phyloP scores from a whole-genome alignment of 2,797 vertebrate species.

The Myoxocephalus aenaeus region DNA sequence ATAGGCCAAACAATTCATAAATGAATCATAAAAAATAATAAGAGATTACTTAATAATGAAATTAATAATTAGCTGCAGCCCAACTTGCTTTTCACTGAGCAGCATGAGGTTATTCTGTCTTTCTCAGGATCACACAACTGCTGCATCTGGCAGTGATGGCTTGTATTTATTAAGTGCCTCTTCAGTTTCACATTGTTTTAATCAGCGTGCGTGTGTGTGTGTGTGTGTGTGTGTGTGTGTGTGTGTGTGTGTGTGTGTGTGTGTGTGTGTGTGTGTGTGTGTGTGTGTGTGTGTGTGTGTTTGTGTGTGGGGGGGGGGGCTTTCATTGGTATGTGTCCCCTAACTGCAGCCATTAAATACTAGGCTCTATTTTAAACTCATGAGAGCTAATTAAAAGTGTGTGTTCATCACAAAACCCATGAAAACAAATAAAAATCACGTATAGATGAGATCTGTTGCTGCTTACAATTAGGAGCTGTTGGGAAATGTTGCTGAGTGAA shows the following conservation, averaged over 20 bases:
- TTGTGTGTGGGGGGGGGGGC: slow-evolving; percentile 41
- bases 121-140: slow-evolving; percentile 39
- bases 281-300: background rate
- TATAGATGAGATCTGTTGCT: slow-evolving; percentile 67
- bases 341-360: slow-evolving; percentile 72
- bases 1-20: slow-evolving; percentile 4
- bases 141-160: slow-evolving; percentile 59
- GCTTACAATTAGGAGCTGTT: slow-evolving; percentile 61
- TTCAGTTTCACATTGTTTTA: slow-evolving; percentile 79
- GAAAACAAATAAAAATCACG: slow-evolving; percentile 78
- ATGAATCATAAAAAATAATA: background rate
- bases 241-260: background rate
- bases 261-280: slow-evolving; percentile 19
- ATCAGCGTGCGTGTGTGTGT: slow-evolving; percentile 62
- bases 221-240: slow-evolving; percentile 26
- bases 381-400: slow-evolving; percentile 71
- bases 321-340: slow-evolving; percentile 76
- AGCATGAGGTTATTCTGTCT: slow-evolving; percentile 24
- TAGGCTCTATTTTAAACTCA: slow-evolving; percentile 72
- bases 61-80: slow-evolving; percentile 9
- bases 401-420: slow-evolving; percentile 73
- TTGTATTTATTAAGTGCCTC: slow-evolving; percentile 72
- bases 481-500: slow-evolving; percentile 60
- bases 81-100: slow-evolving; percentile 5
- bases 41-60: slow-evolving; percentile 5